These are phyloP conservation scores for Elephantulus edwardii DNA, from an alignment of 2,113 vertebrate genomes.

Conservation along the genomic window DNA sequence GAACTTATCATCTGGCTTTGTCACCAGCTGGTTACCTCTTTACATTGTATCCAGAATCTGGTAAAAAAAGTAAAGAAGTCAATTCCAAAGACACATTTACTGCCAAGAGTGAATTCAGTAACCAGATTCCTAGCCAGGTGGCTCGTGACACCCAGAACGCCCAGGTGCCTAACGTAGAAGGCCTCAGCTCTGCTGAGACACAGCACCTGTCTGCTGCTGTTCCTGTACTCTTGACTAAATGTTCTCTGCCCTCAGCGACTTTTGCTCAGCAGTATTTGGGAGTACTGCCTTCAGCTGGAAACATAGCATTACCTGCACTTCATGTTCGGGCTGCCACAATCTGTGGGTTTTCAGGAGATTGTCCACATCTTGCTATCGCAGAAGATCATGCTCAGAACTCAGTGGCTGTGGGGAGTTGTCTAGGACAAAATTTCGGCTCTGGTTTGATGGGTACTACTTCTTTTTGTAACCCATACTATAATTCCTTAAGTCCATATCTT, in stretches of 20 bases:
- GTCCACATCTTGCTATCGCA: conserved; percentile 71
- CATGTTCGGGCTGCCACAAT: conserved; percentile 74
- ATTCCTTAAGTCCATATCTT: conserved; percentile 80
- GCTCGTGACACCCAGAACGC: conserved; percentile 75
- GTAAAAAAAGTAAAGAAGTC: conserved; percentile 40
- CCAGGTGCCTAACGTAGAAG: conserved; percentile 80
- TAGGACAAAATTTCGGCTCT: conserved; percentile 74
- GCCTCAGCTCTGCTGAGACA: conserved; percentile 60
- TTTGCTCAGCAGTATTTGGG: conserved; percentile 86
- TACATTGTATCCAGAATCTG: conserved; percentile 2
- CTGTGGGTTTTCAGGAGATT: conserved; percentile 79
- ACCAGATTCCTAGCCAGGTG: conserved; percentile 66
- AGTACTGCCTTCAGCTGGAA: conserved; percentile 67
- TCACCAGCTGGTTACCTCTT: background rate
- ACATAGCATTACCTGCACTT: conserved; percentile 80
- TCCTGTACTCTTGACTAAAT: conserved; percentile 81
- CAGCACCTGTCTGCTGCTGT: conserved; percentile 75
- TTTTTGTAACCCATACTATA: conserved; percentile 76
- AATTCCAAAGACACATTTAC: conserved; percentile 40
- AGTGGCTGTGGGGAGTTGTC: conserved; percentile 76
- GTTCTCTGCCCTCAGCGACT: conserved; percentile 79
- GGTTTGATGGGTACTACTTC: conserved; percentile 78
- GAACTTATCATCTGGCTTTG: background rate
- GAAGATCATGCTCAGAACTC: conserved; percentile 80
- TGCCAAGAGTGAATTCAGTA: conserved; percentile 63